Evolutionary conservation across 2,113 vertebrate genomes (phyloP), one percentile per base, ranked within the genome.

Genomic region (Geothlypis trichas): DNA sequence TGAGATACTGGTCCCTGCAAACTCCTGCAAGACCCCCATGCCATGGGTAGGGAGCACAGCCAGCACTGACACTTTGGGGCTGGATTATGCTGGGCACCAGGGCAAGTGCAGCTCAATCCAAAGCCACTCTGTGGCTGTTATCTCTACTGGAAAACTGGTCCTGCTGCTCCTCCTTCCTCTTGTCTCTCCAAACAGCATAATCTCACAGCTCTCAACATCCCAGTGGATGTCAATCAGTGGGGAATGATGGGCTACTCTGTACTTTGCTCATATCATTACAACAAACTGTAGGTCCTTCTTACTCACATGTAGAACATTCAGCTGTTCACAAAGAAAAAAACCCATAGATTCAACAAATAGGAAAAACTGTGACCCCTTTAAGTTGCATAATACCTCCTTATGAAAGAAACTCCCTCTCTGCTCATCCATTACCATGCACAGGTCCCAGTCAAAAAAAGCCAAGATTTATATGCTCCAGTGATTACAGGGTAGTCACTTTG

Each of bases 11-110:
- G 11, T 46, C 31, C 49, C 28, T 42, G 81, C 46, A 75, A 87
- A 87, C 46, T 67, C 51, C 35, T 1, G 8, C 0, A 1, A 51
- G 55, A 31, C 17, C 62, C 26, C 41, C 69, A 11, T 15, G 66
- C 51, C 57, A 5, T 2, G 7, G 49, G 24, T 3, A 65, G 16
- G 37, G 17, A 7, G 8, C 41, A 11, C 31, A 55, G 59, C 24
- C 49, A 72, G 33, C 87, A 47, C 59, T 0, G 0, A 30, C 23
- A 0, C 65, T 19, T 1, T 2, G 46, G 46, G 24, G 61, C 35
- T 46, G 61, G 30, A n/a, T 67, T 68, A 17, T 0, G 0, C 62
- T 42, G 54, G 39, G 49, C 46, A 58, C 49, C 81, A 67, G 35
- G 27, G 19, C 55, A 89, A 89, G 58, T 7, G 4, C 78, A 87